Evolutionary conservation across 1,140 invertebrate species (phyloP), one percentile per base, ranked within the genome.

Genomic region (Pomacea maculata): DNA sequence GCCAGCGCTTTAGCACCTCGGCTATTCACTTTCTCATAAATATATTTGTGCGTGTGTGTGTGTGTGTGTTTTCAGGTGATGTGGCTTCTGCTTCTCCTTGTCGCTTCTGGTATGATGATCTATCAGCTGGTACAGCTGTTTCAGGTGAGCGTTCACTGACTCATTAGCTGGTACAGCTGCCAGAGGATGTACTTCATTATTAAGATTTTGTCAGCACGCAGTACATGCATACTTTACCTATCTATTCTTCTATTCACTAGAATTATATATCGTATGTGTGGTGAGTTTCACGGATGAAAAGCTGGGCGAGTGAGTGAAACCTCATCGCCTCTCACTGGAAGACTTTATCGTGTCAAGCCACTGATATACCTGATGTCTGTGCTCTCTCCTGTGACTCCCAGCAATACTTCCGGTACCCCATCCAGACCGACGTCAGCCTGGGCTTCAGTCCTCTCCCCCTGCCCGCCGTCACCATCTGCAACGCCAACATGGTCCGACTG

Each of bases 391-490:
- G 57, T 61, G 1, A 14, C 11, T 57, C 11, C 0, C 15, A 77
- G 75, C 61, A 77, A 52, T 77, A 67, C 75, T 67, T 67, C 29
- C 54, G 61, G 15, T 77, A 8, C 14, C 61, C 57, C 25, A 57
- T 63, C 25, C 64, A 65, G 63, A 77, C 75, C 3, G 52, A 63
- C 8, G 75, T 77, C 5, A 67, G 67, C 29, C 75, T 77, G 6
- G 54, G 54, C 34, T 77, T 77, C 75, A 77, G 63, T 52, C 75
- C 75, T 61, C 29, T 77, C 34, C 21, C 75, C 54, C 75, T 77
- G 61, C 75, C 75, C 17, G 63, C 75, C 75, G 45, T 77, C 25
- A 77, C 75, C 63, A 9, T 77, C n/a, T 77, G 75, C 75, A 77
- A 77, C 63, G 34, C 67, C 61, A 77, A 77, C 17, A 63, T 25